phyloP scores from a whole-genome alignment of 2,888 invertebrate genomes.

The Pandemis corylana region DNA sequence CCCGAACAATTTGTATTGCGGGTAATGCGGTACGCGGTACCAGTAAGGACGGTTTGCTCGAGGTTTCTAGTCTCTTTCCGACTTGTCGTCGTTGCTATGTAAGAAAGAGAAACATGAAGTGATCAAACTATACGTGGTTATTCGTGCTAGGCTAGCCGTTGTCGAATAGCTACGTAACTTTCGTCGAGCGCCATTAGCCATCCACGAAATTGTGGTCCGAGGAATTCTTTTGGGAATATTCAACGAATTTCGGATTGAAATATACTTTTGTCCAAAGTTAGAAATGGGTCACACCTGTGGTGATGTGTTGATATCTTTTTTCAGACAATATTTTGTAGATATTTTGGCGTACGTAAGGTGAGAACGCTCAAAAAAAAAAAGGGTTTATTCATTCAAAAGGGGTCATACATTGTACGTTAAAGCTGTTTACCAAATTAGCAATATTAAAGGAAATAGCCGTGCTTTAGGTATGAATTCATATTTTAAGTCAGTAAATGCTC shows the following conservation, averaged over 20 bases:
- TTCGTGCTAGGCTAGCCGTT: neutral
- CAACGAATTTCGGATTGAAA: conserved; percentile 18
- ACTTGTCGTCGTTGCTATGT: neutral
- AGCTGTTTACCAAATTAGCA: too few species aligned
- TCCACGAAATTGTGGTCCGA: conserved; percentile 16
- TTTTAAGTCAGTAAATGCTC: too few species aligned
- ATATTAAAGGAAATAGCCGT: too few species aligned
- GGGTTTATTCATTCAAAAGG: too few species aligned
- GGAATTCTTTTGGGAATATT: conserved; percentile 3
- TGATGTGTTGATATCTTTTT: neutral
- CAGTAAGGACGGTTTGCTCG: neutral
- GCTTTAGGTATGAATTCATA: too few species aligned
- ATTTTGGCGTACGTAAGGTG: neutral
- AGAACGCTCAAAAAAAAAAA: too few species aligned
- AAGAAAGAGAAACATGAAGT: neutral
- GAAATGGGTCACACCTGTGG: conserved; percentile 7
- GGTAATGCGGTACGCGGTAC: neutral
- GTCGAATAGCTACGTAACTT: conserved; percentile 8
- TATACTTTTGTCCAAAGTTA: conserved; percentile 11
- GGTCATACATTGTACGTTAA: too few species aligned
- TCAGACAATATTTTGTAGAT: neutral
- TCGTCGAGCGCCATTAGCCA: conserved; percentile 15
- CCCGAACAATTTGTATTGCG: conserved; percentile 32
- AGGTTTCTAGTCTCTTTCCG: neutral
- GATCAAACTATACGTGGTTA: neutral